Base-by-base conservation (phyloP, 2,113 vertebrate species). In the Brienomyrus longianalis region DNA sequence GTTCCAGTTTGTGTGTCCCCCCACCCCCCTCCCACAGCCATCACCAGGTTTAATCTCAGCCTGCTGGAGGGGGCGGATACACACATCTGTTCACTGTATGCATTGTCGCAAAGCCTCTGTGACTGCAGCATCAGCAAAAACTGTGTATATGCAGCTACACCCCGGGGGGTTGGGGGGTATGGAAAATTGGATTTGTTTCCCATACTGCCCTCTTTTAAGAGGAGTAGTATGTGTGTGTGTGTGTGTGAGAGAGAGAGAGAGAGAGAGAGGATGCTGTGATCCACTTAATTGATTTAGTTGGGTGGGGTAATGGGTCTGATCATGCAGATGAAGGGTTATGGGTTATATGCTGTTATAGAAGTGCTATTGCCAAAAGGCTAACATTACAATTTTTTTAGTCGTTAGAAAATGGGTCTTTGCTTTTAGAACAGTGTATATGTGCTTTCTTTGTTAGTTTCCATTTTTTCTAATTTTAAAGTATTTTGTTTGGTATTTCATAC, bases 91-190 rank as follows among this genome's bases (percentile, higher is more conserved):
- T 88, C 87, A 50, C 85, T 85, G 89, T 90, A 86, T 88, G 84
- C 52, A 45, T 89, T 56, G 48, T 91, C 51, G 48, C 86, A 54
- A 88, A 48, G 74, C 45, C 50, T 66, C 70, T 54, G 89, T 50
- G 86, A 89, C 52, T 90, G 90, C 90, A 35, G 83, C 47, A 48
- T 91, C 91, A 92, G 91, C 91, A 80, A n/a, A 62, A 91, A 48
- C 21, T 7, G 3, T 48, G 35, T 19, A 19, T 48, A 19, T 86
- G 35, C 13, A 85, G 88, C 88, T 83, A 39, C 48, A 80, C 4
- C 19, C 66, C 0, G 27, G 47, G 31, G 39, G 88, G 48, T 21
- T 19, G 48, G n/a, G 47, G 74, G 51, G 52, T 23, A 17, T 39
- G 86, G 86, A 31, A 31, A 43, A 39, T 35, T 52, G 31, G 86